Base-by-base conservation (phyloP, 2,113 vertebrate species). In the Caranx melampygus region DNA sequence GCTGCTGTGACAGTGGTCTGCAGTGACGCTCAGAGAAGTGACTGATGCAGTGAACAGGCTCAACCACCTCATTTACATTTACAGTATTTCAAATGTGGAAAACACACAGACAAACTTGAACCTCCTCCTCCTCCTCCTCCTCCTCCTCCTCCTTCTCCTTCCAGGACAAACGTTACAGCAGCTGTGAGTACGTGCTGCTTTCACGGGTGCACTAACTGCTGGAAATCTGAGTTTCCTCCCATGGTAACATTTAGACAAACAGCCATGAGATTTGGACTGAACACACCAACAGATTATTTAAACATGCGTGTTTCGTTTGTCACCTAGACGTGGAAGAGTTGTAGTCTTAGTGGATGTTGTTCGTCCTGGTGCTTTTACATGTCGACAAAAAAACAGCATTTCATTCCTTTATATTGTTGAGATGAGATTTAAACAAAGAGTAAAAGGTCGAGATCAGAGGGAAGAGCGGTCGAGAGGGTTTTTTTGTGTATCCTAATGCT, bases 351-450 rank as follows among this genome's bases (percentile, higher is more conserved):
- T 74, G 6, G 78, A 63, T 72, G 75, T 76, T 1, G 40, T 72
- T 33, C 2, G 54, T 83, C 76, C 49, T 18, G 65, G 76, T 83
- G 79, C 76, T 75, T 75, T 67, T 80, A 75, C 57, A 34, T 61
- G 70, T 73, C 69, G 61, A 49, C 58, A 59, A 73, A 66, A 75
- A 73, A 66, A 75, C 61, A 86, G 82, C 87, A 83, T 87, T 90
- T 88, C 62, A 68, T 14, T 33, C 0, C 2, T 81, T 61, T 4
- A 8, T 35, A 4, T 42, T 51, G 57, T 78, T 70, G 35, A 55
- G 72, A 79, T 80, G 44, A 85, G 79, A 83, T 87, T 79, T 14
- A 66, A 77, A 37, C 66, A 47, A 37, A 33, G 4, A 49, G 34
- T 54, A 3, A 18, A 66, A 35, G 52, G 60, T 44, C 59, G 5